Evolutionary conservation across 2,113 vertebrate genomes (phyloP), one percentile per base, ranked within the genome.

Genomic region (Elgaria multicarinata): DNA sequence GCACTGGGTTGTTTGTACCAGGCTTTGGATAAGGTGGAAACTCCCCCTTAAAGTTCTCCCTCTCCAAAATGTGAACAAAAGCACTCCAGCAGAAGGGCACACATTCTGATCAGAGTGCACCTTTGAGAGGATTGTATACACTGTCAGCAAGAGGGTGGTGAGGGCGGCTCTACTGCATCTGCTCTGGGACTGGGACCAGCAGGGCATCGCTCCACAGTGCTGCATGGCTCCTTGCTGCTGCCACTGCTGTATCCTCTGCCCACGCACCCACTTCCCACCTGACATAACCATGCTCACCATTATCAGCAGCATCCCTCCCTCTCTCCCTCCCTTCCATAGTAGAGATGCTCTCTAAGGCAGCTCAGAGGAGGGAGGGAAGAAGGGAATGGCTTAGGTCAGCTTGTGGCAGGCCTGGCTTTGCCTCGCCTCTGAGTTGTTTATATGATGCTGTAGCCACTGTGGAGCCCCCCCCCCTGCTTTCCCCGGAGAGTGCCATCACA

Each of bases 11-110:
- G n/a, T n/a, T n/a, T n/a, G n/a, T 98, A 99, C 99, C 99, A 96
- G 98, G 98, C 93, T 99, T 99, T 10, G 98, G 98, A 93, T 99
- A 99, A 22, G 98, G 98, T 91, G 99, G 98, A 94, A 99, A 99
- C 89, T 99, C 99, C 93, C 98, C 99, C 97, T 99, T 99, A 96
- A 99, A 99, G 96, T 98, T 98, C 81, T 99, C 99, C 96, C 99
- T 98, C 95, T 99, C 98, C 97, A 99, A 97, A 91, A 99, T 99
- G 76, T 99, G 99, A 93, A 99, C 99, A 92, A 99, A 99, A 99
- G 98, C 90, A 99, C 99, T 76, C 99, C 99, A 28, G 99, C 98
- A 46, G 98, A 99, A 6, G 99, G 99, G 95, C 99, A 99, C 53
- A 99, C 98, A 44, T 99, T 99, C 80, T 98, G 98, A 90, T 99